phyloP scores from a whole-genome alignment of 2,888 invertebrate species.

The Erebia ligea region DNA sequence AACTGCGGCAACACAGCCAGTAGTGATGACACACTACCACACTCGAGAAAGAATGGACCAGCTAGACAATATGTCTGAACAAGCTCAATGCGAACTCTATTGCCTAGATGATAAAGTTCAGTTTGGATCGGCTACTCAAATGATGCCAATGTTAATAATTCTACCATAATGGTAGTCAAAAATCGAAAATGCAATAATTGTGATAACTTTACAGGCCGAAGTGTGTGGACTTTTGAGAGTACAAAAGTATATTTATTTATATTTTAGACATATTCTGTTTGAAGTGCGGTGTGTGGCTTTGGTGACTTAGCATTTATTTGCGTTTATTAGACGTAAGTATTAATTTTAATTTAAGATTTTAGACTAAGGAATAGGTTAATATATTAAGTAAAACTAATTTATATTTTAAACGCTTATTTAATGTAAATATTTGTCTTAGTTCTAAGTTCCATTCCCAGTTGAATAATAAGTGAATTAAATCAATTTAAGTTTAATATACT shows the following conservation, averaged over 20 bases:
- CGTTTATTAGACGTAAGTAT: conserved; percentile 29
- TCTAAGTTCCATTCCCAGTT: conserved; percentile 31
- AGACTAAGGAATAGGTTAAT: conserved; percentile 8
- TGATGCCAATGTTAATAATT: conserved; percentile 38
- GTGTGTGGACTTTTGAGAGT: conserved; percentile 62
- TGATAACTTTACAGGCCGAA: conserved; percentile 62
- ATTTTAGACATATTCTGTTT: conserved; percentile 28
- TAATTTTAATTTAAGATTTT: conserved; percentile 21
- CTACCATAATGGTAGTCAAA: conserved; percentile 52
- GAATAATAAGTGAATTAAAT: conserved; percentile 20
- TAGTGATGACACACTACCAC: conserved; percentile 69
- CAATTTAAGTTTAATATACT: conserved; percentile 14
- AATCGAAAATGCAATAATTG: conserved; percentile 50
- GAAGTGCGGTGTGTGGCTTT: conserved; percentile 28
- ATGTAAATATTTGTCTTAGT: conserved; percentile 37
- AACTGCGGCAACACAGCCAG: conserved; percentile 73
- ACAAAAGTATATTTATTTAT: conserved; percentile 60
- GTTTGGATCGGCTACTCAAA: conserved; percentile 16
- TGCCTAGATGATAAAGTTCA: conserved; percentile 16
- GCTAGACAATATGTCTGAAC: conserved; percentile 69
- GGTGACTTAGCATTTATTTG: conserved; percentile 38
- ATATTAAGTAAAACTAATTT: background rate
- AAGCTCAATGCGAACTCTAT: conserved; percentile 21
- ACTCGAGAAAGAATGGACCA: conserved; percentile 72
- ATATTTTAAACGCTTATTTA: conserved; percentile 35